phyloP scores from a whole-genome alignment of 2,797 vertebrate genomes.

The Dermochelys coriacea region DNA sequence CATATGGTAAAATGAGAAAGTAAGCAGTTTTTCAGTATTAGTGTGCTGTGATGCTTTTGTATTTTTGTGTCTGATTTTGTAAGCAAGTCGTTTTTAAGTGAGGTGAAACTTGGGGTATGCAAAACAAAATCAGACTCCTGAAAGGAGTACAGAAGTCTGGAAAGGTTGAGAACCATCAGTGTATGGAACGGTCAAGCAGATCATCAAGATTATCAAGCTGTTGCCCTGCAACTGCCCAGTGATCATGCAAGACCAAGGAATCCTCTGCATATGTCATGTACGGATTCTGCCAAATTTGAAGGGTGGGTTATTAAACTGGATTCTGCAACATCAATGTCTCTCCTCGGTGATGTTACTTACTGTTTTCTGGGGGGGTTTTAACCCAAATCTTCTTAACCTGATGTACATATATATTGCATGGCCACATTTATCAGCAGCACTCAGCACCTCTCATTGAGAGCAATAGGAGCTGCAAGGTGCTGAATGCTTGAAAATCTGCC shows the following conservation, averaged over 20 bases:
- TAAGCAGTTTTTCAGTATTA: too few species aligned
- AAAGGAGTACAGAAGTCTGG: too few species aligned
- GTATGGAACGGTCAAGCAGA: background rate
- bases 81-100: too few species aligned
- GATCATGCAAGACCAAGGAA: background rate
- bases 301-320: background rate
- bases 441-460: background rate
- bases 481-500: accelerated
- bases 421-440: background rate
- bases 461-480: background rate
- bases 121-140: too few species aligned
- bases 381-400: background rate
- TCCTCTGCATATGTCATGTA: background rate
- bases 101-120: too few species aligned
- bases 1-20: too few species aligned
- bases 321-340: background rate
- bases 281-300: background rate
- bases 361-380: background rate
- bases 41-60: too few species aligned
- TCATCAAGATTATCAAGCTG: background rate
- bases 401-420: background rate
- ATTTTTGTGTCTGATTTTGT: too few species aligned
- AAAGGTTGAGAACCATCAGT: too few species aligned
- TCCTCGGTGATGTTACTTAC: background rate
- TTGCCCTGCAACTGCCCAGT: background rate